Evolutionary conservation across 2,113 vertebrate genomes (phyloP).

Genomic region (Aramus guarauna): DNA sequence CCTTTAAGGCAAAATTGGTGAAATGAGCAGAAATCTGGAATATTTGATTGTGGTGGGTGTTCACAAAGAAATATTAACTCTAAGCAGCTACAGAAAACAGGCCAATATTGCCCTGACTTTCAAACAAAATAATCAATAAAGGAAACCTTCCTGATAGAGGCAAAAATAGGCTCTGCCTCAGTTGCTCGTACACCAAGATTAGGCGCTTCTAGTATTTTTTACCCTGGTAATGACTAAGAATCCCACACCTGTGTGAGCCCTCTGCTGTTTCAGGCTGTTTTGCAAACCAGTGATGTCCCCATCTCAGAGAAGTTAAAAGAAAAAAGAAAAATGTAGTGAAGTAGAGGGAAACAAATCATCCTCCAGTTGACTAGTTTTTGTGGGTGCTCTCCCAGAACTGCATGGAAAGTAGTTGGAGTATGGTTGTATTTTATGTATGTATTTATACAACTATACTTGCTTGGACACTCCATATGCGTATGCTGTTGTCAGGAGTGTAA

Average conservation of each 20-base stretch:
- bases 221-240: not conserved
- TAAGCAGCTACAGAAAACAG: not conserved
- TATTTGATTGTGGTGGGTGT: not conserved
- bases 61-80: not conserved
- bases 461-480: not conserved
- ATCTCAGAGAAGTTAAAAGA: not conserved
- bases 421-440: not conserved
- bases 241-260: not conserved
- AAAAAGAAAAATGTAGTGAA: not conserved
- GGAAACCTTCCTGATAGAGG: not conserved
- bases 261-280: not conserved
- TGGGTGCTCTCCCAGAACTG: not conserved
- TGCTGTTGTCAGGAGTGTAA: not conserved
- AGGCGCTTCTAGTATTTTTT: not conserved
- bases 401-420: not conserved
- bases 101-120: not conserved
- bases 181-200: accelerated
- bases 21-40: not conserved
- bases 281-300: not conserved
- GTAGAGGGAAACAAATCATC: not conserved
- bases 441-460: not conserved
- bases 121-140: not conserved
- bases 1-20: not conserved
- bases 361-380: not conserved
- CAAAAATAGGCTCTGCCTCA: not conserved